Base-by-base conservation (phyloP, 2,888 invertebrate genomes). In the Aethes cnicana region DNA sequence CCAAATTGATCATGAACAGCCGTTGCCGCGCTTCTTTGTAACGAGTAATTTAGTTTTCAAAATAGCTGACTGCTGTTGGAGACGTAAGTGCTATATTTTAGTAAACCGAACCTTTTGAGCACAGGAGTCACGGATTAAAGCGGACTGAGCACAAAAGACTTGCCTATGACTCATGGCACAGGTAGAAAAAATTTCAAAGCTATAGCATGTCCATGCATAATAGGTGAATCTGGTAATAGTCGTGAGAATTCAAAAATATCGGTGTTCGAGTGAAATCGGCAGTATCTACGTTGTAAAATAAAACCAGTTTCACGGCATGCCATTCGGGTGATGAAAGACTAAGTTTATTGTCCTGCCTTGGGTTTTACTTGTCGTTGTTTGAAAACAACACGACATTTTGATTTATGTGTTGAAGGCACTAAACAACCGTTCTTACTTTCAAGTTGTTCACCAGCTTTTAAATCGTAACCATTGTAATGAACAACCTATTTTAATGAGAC, bases 161-260 rank as follows among this genome's bases (percentile, higher is more conserved):
- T n/a, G n/a, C n/a, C 62, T 69, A 61, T 76, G 73, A 76, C 64
- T 77, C 77, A 75, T 54, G 59, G 44, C 57, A 54, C 77, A 80
- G 81, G 79, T 78, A 78, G 64, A 63, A 49, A 47, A 52, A 61
- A 68, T 66, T 72, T 63, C 52, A 32, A 44, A 48, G 43, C 56
- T 53, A 57, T 56, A 55, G 48, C 47, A 46, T 46, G 37, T 59
- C 57, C 54, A 54, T 56, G 55, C 30, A 53, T 53, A 53, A 48
- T 49, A 53, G 48, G 26, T 42, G 30, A 59, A 59, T 56, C 39
- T 33, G 42, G 57, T 59, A 56, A 63, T 63, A 55, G 46, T 55
- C 54, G 55, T 61, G 59, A 48, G 58, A 61, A 62, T 54, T 17
- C 39, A 28, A 33, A 43, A 48, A 43, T 48, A 54, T 49, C 32